Evolutionary conservation across 1,140 invertebrate genomes (phyloP), one percentile per base, ranked within the genome.

Genomic region (Acromyrmex charruanus): DNA sequence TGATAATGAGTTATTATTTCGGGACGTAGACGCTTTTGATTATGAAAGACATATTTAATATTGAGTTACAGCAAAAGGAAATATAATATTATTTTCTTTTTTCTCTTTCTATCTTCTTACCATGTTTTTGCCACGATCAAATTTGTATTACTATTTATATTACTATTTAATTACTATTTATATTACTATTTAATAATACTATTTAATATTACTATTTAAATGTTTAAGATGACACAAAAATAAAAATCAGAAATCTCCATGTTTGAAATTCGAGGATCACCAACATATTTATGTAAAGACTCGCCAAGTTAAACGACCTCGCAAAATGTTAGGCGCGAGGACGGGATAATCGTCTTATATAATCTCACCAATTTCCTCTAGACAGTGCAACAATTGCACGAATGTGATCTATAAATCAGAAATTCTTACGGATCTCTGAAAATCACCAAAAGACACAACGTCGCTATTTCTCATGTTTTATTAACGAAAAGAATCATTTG

Each of bases 271-370:
- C 21, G 21, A 55, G 25, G 49, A 81, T 81, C 49, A 81, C n/a
- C 49, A 65, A 71, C 65, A 31, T 81, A 71, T 71, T 81, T 25
- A 53, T 35, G 63, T 69, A 81, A 55, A 80, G 77, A 28, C 9
- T 7, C 49, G 77, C 31, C 80, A 84, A 74, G 69, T 84, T 84
- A 84, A 84, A 84, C 80, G 69, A 75, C 69, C 55, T 84, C 80
- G 39, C 39, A 59, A 44, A 74, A 84, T 49, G 71, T 75, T 84
- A 58, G 31, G 66, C 16, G 49, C 59, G 74, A 80, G 35, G 9
- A 77, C 10, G 28, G 1, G 25, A 65, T 21, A 66, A 35, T 44
- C 28, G 49, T 74, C 80, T 84, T 84, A 84, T 18, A 63, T 84
- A 84, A 84, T 84, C 68, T 84, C 18, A 49, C 6, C 39, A 59